phyloP scores from a whole-genome alignment of 2,888 invertebrate genomes.

The Gymnocheta viridis region DNA sequence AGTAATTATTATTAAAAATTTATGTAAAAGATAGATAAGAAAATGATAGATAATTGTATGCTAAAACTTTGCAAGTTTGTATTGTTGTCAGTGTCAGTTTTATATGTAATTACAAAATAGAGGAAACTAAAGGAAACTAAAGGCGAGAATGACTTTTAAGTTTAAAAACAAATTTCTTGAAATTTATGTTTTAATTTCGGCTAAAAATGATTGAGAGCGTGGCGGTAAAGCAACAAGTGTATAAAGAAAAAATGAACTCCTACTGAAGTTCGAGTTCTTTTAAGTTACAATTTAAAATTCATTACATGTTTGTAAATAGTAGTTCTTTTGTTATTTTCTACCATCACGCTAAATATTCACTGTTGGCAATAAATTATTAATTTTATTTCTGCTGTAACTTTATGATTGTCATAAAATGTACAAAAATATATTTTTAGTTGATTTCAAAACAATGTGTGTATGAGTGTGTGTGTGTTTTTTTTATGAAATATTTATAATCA shows the following conservation, averaged over 20 bases:
- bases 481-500: slow-evolving; percentile 3
- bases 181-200: not conserved
- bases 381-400: slow-evolving; percentile 28
- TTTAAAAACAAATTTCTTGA: slow-evolving; percentile 17
- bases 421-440: slow-evolving; percentile 28
- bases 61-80: slow-evolving; percentile 17
- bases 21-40: slow-evolving; percentile 1
- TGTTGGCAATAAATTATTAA: slow-evolving; percentile 31
- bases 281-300: slow-evolving; percentile 37
- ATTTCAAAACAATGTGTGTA: not conserved
- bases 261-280: not conserved
- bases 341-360: slow-evolving; percentile 8
- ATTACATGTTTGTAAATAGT: slow-evolving; percentile 46
- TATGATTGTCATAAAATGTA: slow-evolving; percentile 35
- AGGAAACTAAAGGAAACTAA: not conserved
- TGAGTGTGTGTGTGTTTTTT: not conserved
- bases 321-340: slow-evolving; percentile 27
- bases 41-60: slow-evolving; percentile 50
- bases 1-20: slow-evolving; percentile 47
- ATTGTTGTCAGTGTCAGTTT: not conserved
- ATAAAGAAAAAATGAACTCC: not conserved
- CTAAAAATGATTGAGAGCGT: slow-evolving; percentile 7
- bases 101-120: not conserved
- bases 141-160: slow-evolving; percentile 48
- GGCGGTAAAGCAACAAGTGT: slow-evolving; percentile 5